Percentiles rank a stretch among this genome's conserved stretches.
These are phyloP conservation scores for Neelides sp. DNA, from an alignment of 1,140 invertebrate species.

Conservation along the genomic window DNA sequence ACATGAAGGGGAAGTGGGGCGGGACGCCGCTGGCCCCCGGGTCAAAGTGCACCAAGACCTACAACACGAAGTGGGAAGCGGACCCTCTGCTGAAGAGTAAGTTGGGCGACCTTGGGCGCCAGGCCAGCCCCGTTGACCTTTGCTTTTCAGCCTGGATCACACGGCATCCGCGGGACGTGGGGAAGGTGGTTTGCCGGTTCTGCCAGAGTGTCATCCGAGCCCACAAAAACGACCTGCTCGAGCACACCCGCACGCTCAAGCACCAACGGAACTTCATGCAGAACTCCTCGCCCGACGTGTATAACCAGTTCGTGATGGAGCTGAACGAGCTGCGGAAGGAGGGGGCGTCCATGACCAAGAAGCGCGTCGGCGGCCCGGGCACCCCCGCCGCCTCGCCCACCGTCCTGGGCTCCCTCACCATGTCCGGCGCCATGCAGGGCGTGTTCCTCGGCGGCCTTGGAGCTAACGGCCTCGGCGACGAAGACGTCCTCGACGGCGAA, in stretches of 20 bases:
- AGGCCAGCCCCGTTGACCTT: not conserved
- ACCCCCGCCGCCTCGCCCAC: not conserved
- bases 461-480: not conserved
- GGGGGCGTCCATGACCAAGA: slow-evolving; percentile 3
- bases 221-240: slow-evolving; percentile 23
- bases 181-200: slow-evolving; percentile 21
- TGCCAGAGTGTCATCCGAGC: slow-evolving; percentile 21
- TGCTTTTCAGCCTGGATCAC: slow-evolving; percentile 18
- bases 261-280: slow-evolving; percentile 21
- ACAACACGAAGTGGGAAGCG: slow-evolving; percentile 19
- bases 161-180: slow-evolving; percentile 16
- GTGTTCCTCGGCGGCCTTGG: not conserved
- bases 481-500: not conserved
- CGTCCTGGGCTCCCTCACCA: not conserved
- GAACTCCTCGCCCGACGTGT: slow-evolving; percentile 13
- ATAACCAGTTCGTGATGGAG: slow-evolving; percentile 19
- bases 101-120: not conserved
- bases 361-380: not conserved
- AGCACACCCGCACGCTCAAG: slow-evolving; percentile 19
- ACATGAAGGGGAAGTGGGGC: too few relatives aligned
- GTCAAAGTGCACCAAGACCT: slow-evolving; percentile 19
- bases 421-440: too few relatives aligned
- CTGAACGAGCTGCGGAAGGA: slow-evolving; percentile 16
- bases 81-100: slow-evolving; percentile 20
- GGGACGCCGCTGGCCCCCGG: too few relatives aligned